A percentile compares a stretch with the other conserved stretches of the same genome.
Evolutionary conservation across 2,797 vertebrate species (phyloP).

Genomic region (Pristis pectinata): DNA sequence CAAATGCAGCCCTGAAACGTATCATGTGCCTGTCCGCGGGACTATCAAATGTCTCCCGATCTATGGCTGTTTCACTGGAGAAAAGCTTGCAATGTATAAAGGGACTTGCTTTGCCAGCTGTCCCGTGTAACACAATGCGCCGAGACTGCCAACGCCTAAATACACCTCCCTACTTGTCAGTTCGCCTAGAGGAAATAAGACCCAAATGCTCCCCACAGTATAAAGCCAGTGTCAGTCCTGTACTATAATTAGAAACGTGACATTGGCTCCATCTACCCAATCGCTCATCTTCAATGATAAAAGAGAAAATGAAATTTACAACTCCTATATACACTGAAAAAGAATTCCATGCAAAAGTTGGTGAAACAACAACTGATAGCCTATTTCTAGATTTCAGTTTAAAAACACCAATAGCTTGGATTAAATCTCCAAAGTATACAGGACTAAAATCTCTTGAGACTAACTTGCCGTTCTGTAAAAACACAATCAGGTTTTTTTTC

Average conservation of each 20-base stretch:
- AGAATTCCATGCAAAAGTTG: background rate
- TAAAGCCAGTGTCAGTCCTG: background rate
- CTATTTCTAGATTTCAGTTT: background rate
- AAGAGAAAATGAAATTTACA: background rate
- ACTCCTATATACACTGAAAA: background rate
- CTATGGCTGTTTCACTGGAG: background rate
- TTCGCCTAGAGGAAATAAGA: background rate
- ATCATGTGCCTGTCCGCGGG: background rate
- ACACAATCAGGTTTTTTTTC: background rate
- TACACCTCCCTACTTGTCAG: background rate
- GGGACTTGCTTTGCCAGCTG: constrained; percentile 7
- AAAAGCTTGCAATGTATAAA: background rate
- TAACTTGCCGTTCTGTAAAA: background rate
- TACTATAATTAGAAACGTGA: constrained; percentile 2
- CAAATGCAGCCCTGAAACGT: background rate
- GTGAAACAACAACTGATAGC: background rate
- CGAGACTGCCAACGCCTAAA: background rate
- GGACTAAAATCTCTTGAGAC: background rate
- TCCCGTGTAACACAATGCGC: background rate
- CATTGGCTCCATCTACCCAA: background rate
- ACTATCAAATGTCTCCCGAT: background rate
- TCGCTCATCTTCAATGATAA: background rate
- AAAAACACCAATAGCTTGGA: background rate
- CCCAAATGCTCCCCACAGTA: background rate
- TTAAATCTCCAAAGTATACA: background rate